A percentile compares a stretch with the other conserved stretches of the same genome.
phyloP scores from a whole-genome alignment of 2,888 invertebrate genomes.

The Morinoia aosen region DNA sequence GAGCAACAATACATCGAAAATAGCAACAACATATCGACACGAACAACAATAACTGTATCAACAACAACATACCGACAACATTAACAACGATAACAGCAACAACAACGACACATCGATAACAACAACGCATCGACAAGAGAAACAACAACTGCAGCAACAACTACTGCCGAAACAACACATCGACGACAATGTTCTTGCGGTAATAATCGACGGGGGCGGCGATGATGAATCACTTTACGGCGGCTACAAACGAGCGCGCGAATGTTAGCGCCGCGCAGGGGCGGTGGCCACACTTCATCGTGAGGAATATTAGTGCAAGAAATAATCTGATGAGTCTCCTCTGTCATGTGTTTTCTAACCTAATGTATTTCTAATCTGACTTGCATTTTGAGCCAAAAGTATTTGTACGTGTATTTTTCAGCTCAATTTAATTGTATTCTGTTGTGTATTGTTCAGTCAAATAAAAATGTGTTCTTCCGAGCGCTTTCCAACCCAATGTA shows the following conservation, averaged over 20 bases:
- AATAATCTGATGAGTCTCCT: neutral
- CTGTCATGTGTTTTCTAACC: neutral
- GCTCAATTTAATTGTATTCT: no score
- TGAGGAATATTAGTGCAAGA: neutral
- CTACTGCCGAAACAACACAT: neutral
- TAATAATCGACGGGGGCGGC: slow-evolving; percentile 38
- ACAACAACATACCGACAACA: no score
- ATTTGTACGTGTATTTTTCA: no score
- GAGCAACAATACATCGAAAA: neutral
- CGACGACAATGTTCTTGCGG: neutral
- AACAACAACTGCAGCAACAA: neutral
- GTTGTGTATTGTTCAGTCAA: no score
- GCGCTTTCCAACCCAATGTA: no score
- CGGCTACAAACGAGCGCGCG: neutral
- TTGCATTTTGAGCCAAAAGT: no score
- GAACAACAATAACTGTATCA: no score
- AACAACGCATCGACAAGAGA: neutral
- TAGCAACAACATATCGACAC: neutral
- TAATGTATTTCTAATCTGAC: neutral
- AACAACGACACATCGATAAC: no score
- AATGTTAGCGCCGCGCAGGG: neutral
- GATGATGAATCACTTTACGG: neutral
- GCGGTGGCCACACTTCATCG: neutral
- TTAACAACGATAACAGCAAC: no score
- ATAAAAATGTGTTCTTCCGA: no score